Evolutionary conservation across 1,140 invertebrate genomes (phyloP).

Genomic region (Metopolophium dirhodum): DNA sequence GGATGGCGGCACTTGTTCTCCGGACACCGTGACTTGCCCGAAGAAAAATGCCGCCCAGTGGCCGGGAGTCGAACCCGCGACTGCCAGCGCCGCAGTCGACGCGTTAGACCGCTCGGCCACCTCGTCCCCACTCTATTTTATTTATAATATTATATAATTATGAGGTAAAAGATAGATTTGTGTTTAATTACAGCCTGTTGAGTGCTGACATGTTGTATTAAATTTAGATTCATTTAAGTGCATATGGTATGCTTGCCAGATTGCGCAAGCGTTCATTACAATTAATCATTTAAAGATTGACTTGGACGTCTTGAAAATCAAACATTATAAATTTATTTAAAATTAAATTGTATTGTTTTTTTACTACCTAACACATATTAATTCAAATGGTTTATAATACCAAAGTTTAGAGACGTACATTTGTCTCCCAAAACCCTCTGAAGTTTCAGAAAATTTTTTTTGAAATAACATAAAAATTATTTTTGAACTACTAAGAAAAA

Average conservation of each 20-base stretch:
- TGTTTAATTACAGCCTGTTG: neutral
- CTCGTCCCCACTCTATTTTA: no score
- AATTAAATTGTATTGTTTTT: neutral
- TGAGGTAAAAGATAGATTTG: conserved; percentile 1
- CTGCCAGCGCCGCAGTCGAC: no score
- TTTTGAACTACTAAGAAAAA: no score
- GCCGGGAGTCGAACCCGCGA: no score
- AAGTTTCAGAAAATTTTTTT: neutral
- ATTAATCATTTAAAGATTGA: neutral
- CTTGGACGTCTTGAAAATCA: neutral
- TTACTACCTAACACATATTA: neutral
- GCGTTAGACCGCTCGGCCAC: no score
- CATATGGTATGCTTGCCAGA: neutral
- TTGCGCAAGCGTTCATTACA: neutral
- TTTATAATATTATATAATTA: neutral
- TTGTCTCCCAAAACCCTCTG: no score
- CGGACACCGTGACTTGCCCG: no score
- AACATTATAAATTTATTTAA: neutral
- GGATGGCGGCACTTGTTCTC: no score
- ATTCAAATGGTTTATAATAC: neutral
- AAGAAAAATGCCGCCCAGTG: no score
- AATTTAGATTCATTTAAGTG: conserved; percentile 27
- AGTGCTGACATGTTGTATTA: neutral
- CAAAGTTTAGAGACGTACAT: neutral
- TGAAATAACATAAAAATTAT: neutral